phyloP scores from a whole-genome alignment of 2,113 vertebrate genomes.

The Phalacrocorax carbo region DNA sequence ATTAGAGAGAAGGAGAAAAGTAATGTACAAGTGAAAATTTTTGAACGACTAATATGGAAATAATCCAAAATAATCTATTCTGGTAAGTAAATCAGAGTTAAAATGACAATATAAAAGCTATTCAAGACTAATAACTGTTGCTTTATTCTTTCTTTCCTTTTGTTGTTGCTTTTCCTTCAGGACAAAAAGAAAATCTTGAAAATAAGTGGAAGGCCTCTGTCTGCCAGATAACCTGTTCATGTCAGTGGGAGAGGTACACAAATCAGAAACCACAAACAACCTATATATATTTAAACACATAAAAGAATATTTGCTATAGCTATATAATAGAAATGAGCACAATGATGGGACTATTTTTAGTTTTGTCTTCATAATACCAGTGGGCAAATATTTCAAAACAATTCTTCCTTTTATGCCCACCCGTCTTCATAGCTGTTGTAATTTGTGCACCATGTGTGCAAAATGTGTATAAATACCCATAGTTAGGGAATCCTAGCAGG shows the following conservation, averaged over 20 bases:
- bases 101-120: not conserved
- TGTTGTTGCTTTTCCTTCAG: not conserved
- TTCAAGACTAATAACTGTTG: not conserved
- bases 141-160: not conserved
- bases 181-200: not conserved
- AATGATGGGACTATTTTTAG: not conserved
- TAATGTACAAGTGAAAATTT: not conserved
- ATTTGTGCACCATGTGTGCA: not conserved
- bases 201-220: not conserved
- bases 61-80: not conserved
- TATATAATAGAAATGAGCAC: not conserved
- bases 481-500: not conserved
- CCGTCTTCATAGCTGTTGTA: not conserved
- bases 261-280: not conserved
- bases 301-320: not conserved
- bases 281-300: not conserved
- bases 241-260: not conserved
- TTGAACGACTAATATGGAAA: not conserved
- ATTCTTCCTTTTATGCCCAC: not conserved
- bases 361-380: not conserved
- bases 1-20: not conserved
- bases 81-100: not conserved
- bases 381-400: not conserved
- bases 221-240: not conserved
- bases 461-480: not conserved